Conservation (phyloP, 64 coral and sea anemone species). For the Dendrophyllia cribrosa region DNA sequence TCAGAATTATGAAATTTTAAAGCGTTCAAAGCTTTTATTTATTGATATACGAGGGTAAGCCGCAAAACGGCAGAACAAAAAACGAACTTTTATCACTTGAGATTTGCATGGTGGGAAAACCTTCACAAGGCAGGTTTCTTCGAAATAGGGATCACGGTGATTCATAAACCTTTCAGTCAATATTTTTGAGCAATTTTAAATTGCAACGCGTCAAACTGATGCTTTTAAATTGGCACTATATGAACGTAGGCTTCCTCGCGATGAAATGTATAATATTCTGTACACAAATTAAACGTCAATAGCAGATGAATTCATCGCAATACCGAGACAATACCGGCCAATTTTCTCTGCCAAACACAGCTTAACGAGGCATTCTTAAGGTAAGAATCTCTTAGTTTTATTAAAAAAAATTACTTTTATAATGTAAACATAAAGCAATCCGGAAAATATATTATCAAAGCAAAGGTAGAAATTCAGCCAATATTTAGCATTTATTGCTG, state of each 20-base stretch:
- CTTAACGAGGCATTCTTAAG: not conserved
- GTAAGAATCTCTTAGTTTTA: not conserved
- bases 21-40: conserved; percentile 26
- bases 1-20: conserved; percentile 48
- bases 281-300: not conserved
- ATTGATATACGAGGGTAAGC: conserved; percentile 13
- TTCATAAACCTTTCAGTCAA: not conserved
- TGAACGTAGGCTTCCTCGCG: not conserved
- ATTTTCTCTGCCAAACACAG: not conserved
- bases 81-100: not conserved
- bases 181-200: not conserved
- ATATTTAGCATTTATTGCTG: not conserved
- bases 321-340: not conserved
- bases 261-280: not conserved
- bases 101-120: not conserved
- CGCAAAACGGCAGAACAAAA: conserved; percentile 24
- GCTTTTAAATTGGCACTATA: not conserved
- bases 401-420: not conserved
- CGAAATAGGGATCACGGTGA: not conserved
- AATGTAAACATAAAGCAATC: not conserved
- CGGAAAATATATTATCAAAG: not conserved
- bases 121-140: not conserved
- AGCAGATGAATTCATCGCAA: not conserved
- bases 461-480: not conserved
- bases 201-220: not conserved